A percentile compares a stretch with the other conserved stretches of the same genome.
Evolutionary conservation across 2,797 vertebrate species (phyloP).

Genomic region (Sebastiscus albofasciatus): DNA sequence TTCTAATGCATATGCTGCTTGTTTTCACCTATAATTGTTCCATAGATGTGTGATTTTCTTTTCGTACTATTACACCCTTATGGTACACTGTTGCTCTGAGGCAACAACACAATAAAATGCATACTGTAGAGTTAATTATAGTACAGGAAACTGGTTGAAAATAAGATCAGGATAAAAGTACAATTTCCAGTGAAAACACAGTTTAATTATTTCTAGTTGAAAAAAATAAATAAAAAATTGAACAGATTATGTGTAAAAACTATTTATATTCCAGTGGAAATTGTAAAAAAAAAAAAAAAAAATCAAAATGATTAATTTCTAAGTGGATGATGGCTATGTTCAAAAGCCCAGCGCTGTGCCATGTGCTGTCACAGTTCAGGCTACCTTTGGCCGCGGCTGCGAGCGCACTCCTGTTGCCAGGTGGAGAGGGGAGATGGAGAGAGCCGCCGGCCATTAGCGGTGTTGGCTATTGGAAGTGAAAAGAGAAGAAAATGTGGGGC

Average conservation of each 20-base stretch:
- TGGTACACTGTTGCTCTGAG: too few relatives aligned
- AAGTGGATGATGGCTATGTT: background rate
- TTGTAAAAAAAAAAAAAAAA: background rate
- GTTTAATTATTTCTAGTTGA: background rate
- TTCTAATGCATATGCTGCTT: too few relatives aligned
- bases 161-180: background rate
- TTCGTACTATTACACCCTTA: too few relatives aligned
- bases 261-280: background rate
- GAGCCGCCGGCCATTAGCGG: conserved; percentile 70
- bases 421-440: conserved; percentile 64
- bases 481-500: conserved; percentile 68
- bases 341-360: conserved; percentile 8
- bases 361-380: conserved; percentile 58
- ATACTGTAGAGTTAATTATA: background rate
- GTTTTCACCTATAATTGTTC: too few relatives aligned
- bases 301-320: background rate
- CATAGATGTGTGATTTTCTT: too few relatives aligned
- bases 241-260: background rate
- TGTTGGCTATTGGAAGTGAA: conserved; percentile 69
- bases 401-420: conserved; percentile 57
- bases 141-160: background rate
- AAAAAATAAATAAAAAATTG: background rate
- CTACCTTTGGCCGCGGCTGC: conserved; percentile 66
- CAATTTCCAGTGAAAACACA: background rate
- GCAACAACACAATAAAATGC: too few relatives aligned